These are phyloP conservation scores for Parapristionchus giblindavisi DNA, from an alignment of 2,888 invertebrate genomes.

Conservation along the genomic window DNA sequence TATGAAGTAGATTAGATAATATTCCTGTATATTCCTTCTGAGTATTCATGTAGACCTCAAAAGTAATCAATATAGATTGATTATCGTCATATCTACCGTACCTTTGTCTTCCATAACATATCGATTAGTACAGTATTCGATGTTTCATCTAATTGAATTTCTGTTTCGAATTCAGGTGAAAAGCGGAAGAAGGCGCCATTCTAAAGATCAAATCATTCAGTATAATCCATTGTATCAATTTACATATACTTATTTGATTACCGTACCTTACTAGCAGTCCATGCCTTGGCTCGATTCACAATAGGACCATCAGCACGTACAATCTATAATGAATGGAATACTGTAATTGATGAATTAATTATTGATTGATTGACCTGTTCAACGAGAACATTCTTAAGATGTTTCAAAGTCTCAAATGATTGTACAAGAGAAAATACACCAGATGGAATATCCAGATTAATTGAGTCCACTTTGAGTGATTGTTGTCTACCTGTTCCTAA, in stretches of 20 bases:
- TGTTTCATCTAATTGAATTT: slow-evolving; percentile 32
- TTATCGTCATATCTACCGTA: not conserved
- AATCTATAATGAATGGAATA: slow-evolving; percentile 11
- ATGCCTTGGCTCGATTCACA: slow-evolving; percentile 24
- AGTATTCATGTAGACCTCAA: slow-evolving; percentile 30
- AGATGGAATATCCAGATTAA: slow-evolving; percentile 27
- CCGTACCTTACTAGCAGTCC: slow-evolving; percentile 23
- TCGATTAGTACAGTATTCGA: slow-evolving; percentile 24
- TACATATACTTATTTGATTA: not conserved
- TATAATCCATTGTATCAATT: not conserved
- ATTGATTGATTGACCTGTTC: slow-evolving; percentile 4
- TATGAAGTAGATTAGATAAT: slow-evolving; percentile 14
- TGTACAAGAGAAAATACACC: slow-evolving; percentile 9
- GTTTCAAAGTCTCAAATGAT: slow-evolving; percentile 30
- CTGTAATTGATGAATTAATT: not conserved
- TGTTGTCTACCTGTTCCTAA: slow-evolving; percentile 32
- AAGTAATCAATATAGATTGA: not conserved
- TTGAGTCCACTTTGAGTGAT: slow-evolving; percentile 1
- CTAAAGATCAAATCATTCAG: not conserved
- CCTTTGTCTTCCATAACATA: slow-evolving; percentile 38
- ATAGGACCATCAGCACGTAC: slow-evolving; percentile 35
- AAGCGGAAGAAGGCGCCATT: slow-evolving; percentile 35
- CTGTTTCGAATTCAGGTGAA: slow-evolving; percentile 24
- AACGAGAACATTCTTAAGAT: slow-evolving; percentile 35
- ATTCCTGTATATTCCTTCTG: slow-evolving; percentile 8